Conservation (phyloP, 2,113 vertebrate species). For the Cardinalis cardinalis region DNA sequence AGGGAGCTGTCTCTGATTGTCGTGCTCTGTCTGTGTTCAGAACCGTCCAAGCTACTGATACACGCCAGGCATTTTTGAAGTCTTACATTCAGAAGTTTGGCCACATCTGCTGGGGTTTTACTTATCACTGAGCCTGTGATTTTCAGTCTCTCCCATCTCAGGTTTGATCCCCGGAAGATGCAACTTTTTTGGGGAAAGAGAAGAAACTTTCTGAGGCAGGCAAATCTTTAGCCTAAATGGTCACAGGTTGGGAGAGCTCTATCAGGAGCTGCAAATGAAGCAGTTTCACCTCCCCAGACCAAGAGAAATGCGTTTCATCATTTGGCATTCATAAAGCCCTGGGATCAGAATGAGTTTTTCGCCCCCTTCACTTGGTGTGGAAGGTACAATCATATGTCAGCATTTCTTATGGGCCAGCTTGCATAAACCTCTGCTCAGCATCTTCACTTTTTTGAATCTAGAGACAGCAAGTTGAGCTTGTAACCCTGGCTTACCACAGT, state of each 20-base stretch:
- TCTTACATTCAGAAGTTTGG: neutral
- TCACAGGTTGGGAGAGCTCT: neutral
- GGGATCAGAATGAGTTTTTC: neutral
- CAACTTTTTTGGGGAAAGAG: neutral
- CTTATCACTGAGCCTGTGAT: neutral
- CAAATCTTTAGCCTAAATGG: neutral
- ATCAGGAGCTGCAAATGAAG: neutral
- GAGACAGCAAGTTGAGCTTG: neutral
- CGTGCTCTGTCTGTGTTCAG: accelerated
- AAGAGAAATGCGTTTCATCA: neutral
- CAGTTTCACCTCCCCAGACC: neutral
- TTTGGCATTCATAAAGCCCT: neutral
- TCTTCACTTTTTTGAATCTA: neutral
- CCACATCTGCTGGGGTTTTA: neutral
- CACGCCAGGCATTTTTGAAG: neutral
- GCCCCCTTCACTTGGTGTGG: neutral
- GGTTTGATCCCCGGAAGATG: neutral
- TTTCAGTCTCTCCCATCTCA: neutral
- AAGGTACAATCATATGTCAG: neutral
- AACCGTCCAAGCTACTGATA: neutral
- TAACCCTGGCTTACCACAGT: neutral
- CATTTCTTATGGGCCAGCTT: neutral
- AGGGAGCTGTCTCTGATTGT: neutral
- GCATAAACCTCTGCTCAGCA: neutral
- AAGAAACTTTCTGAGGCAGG: neutral